A percentile compares a stretch with the other conserved stretches of the same genome.
Conservation (phyloP, 2,888 invertebrate genomes). For the Napeogenes inachia region DNA sequence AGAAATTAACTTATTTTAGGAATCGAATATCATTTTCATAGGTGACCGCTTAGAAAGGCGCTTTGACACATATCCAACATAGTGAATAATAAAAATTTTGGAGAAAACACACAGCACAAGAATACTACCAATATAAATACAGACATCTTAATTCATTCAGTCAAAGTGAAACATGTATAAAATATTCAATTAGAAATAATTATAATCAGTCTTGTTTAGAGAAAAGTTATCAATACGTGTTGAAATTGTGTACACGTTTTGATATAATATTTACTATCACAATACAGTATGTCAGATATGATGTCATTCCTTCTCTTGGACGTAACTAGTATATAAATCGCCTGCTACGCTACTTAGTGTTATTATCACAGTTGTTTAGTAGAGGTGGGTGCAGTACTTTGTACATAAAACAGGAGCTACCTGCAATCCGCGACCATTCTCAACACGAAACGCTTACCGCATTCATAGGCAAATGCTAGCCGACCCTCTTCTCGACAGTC, state of each 20-base stretch:
- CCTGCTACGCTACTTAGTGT: constrained; percentile 79
- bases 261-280: constrained; percentile 65
- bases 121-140: constrained; percentile 73
- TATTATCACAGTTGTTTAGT: constrained; percentile 79
- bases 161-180: constrained; percentile 76
- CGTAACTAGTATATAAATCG: constrained; percentile 77
- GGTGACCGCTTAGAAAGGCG: constrained; percentile 76
- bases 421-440: constrained; percentile 63
- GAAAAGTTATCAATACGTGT: constrained; percentile 71
- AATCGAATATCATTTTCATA: constrained; percentile 60
- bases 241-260: constrained; percentile 53
- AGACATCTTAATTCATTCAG: constrained; percentile 75
- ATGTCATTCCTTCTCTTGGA: constrained; percentile 78
- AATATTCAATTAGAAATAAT: constrained; percentile 79
- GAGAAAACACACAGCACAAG: constrained; percentile 66
- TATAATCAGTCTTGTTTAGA: constrained; percentile 79
- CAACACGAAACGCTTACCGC: constrained; percentile 56
- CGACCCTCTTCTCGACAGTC: constrained; percentile 49
- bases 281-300: constrained; percentile 79
- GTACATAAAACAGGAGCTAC: constrained; percentile 75
- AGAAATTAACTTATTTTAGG: constrained; percentile 62
- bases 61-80: constrained; percentile 77
- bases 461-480: constrained; percentile 49
- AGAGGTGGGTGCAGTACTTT: constrained; percentile 79
- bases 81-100: constrained; percentile 65